phyloP scores from a whole-genome alignment of 2,113 vertebrate species.

The Dermatemys mawii region DNA sequence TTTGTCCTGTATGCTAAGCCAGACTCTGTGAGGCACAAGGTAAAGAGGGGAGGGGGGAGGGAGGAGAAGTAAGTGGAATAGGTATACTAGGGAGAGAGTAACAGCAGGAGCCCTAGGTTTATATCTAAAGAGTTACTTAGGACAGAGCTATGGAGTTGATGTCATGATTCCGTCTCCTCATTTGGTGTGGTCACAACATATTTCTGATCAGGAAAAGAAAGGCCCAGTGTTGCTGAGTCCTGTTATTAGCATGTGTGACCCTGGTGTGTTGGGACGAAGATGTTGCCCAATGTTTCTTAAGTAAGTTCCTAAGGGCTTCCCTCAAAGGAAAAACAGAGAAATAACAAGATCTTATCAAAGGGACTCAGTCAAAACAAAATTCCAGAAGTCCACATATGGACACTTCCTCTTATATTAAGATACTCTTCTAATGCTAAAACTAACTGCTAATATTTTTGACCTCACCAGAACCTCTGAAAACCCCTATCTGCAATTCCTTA shows the following conservation, averaged over 20 bases:
- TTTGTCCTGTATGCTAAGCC: not conserved
- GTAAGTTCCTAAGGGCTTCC: not conserved
- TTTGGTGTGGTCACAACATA: not conserved
- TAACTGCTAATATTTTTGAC: not conserved
- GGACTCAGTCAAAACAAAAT: not conserved
- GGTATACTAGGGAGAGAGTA: not conserved
- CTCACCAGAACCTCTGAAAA: not conserved
- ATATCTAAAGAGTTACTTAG: fast-evolving
- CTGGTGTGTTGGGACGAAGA: not conserved
- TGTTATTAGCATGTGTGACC: not conserved
- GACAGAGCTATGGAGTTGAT: not conserved
- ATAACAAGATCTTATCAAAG: not conserved
- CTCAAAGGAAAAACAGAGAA: not conserved
- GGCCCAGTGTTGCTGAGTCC: not conserved
- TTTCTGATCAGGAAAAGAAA: not conserved
- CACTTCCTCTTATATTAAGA: not conserved
- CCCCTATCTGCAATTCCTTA: not conserved
- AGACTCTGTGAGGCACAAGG: not conserved
- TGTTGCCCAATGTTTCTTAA: not conserved
- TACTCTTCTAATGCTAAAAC: not conserved
- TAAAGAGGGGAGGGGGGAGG: not conserved
- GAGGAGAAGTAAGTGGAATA: not conserved
- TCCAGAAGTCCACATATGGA: not conserved
- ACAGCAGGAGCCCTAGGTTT: not conserved
- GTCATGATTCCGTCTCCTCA: not conserved